Evolutionary conservation across 64 coral and sea anemone genomes (phyloP).

Genomic region (Exaiptasia diaphana): DNA sequence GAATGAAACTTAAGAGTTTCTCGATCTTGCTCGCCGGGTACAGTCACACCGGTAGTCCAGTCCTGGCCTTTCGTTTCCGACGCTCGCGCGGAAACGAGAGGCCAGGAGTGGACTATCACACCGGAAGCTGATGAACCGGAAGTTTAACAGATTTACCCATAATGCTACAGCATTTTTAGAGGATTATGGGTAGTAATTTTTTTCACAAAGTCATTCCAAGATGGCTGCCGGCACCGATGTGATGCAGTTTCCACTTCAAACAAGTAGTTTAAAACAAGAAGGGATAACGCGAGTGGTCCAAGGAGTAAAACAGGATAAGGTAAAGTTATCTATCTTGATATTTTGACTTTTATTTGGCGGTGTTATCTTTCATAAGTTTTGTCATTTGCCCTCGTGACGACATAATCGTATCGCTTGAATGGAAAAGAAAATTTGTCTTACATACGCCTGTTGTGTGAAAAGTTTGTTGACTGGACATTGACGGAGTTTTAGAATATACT

Average conservation of each 20-base stretch:
- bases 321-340: slow-evolving; percentile 4
- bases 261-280: slow-evolving; percentile 85
- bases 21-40: no score
- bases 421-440: slow-evolving; percentile 16
- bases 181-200: slow-evolving; percentile 53
- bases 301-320: slow-evolving; percentile 79
- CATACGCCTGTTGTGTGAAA: neutral
- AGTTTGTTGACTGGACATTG: neutral
- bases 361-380: neutral
- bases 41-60: no score
- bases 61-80: no score
- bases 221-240: slow-evolving; percentile 97
- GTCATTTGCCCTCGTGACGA: slow-evolving; percentile 57
- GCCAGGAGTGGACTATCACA: no score
- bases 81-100: no score
- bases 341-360: neutral
- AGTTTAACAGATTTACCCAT: neutral
- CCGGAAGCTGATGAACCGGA: no score
- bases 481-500: neutral
- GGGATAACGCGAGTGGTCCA: slow-evolving; percentile 63
- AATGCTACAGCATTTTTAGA: neutral
- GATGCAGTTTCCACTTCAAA: slow-evolving; percentile 89
- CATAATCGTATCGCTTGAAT: slow-evolving; percentile 50
- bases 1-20: no score
- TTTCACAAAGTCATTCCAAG: slow-evolving; percentile 93